Conservation (phyloP, 1,140 invertebrate genomes). For the Drosophila sechellia region DNA sequence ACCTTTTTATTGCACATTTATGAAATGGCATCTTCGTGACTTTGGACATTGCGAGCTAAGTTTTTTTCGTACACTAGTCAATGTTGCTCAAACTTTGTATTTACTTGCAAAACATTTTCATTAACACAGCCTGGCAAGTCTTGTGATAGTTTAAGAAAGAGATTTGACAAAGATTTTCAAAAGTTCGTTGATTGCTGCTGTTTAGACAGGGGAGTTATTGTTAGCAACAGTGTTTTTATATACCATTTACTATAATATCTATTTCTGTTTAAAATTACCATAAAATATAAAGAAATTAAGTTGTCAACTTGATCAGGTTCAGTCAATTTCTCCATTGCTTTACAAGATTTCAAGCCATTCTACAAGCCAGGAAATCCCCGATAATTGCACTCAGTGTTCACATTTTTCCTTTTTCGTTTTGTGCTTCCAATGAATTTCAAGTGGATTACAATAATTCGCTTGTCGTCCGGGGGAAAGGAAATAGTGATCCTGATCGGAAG, state of each 20-base stretch:
- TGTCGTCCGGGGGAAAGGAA: conserved; percentile 13
- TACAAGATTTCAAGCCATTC: conserved; percentile 19
- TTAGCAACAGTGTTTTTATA: too few species aligned
- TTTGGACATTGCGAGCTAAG: conserved; percentile 15
- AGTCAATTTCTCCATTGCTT: not conserved
- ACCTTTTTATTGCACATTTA: conserved; percentile 42
- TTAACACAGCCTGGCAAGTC: not conserved
- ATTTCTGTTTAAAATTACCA: too few species aligned
- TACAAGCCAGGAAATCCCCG: conserved; percentile 23
- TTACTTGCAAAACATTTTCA: not conserved
- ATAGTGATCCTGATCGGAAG: conserved; percentile 5
- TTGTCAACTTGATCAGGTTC: too few species aligned
- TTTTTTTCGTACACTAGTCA: conserved; percentile 16
- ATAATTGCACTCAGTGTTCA: conserved; percentile 57
- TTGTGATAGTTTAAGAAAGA: not conserved
- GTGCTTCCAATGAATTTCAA: conserved; percentile 59
- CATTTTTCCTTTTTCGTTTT: conserved; percentile 10
- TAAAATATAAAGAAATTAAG: too few species aligned
- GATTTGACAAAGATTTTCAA: not conserved
- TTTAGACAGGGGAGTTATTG: too few species aligned
- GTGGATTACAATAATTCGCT: conserved; percentile 76
- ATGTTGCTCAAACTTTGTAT: conserved; percentile 4
- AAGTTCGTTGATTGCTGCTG: too few species aligned
- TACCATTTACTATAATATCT: too few species aligned
- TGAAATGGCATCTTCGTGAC: conserved; percentile 35